phyloP scores from a whole-genome alignment of 2,113 vertebrate genomes.

The Ahaetulla prasina region DNA sequence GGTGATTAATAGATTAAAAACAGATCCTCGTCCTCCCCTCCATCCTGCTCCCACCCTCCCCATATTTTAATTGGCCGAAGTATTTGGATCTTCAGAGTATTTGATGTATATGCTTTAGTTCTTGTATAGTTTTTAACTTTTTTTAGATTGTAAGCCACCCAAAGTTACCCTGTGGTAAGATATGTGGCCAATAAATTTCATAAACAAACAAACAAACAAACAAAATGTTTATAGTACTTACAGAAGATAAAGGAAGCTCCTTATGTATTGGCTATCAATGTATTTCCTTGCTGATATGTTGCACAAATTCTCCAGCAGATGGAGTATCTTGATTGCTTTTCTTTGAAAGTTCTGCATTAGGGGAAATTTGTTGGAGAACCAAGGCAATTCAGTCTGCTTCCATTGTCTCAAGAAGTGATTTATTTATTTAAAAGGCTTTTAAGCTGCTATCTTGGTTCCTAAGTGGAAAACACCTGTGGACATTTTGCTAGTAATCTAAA shows the following conservation, averaged over 20 bases:
- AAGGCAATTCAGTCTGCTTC: background rate
- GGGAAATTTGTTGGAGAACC: background rate
- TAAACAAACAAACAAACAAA: background rate
- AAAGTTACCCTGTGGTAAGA: background rate
- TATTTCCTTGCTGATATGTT: conserved; percentile 2
- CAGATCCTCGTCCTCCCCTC: background rate
- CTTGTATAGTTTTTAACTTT: background rate
- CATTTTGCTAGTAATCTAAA: background rate
- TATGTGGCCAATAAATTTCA: background rate
- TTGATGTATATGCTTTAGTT: background rate
- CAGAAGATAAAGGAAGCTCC: background rate
- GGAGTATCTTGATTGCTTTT: conserved; percentile 66
- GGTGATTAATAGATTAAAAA: background rate
- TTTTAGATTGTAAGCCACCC: background rate
- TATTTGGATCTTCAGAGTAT: background rate
- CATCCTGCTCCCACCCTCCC: background rate
- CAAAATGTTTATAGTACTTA: background rate
- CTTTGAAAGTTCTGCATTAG: background rate
- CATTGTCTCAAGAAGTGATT: background rate
- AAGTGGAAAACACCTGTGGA: background rate
- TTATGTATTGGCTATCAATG: background rate
- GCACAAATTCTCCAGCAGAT: conserved; percentile 59
- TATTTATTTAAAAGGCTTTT: background rate
- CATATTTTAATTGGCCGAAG: background rate
- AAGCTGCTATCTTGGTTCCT: background rate